Conservation (phyloP, 2,888 invertebrate genomes). For the Lycia hirtaria region DNA sequence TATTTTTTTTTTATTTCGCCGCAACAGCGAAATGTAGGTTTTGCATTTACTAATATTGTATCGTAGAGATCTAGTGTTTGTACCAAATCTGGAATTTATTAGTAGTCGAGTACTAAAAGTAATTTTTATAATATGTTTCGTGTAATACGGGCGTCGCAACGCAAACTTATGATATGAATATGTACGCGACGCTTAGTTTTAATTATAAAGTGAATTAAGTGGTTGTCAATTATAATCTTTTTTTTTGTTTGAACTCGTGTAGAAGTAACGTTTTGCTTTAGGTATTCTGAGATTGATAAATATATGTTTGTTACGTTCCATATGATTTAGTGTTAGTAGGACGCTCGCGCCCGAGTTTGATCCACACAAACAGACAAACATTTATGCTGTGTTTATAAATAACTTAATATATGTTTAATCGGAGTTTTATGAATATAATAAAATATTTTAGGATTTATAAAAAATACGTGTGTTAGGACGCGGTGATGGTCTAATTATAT, state of each 20-base stretch:
- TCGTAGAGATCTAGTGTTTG: slow-evolving; percentile 75
- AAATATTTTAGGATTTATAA: slow-evolving; percentile 56
- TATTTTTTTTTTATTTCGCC: slow-evolving; percentile 58
- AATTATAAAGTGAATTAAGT: slow-evolving; percentile 65
- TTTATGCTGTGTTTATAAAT: slow-evolving; percentile 71
- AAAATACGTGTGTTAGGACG: slow-evolving; percentile 64
- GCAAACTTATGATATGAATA: slow-evolving; percentile 39
- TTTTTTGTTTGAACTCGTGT: slow-evolving; percentile 53
- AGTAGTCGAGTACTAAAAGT: slow-evolving; percentile 47
- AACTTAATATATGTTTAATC: slow-evolving; percentile 53
- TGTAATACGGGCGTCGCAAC: slow-evolving; percentile 24
- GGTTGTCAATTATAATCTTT: slow-evolving; percentile 76
- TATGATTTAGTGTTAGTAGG: slow-evolving; percentile 62
- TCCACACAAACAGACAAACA: slow-evolving; percentile 52
- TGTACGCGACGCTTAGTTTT: slow-evolving; percentile 42
- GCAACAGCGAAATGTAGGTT: slow-evolving; percentile 66
- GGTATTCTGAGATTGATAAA: slow-evolving; percentile 61
- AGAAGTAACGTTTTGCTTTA: slow-evolving; percentile 55
- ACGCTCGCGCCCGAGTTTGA: slow-evolving; percentile 42
- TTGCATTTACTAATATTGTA: slow-evolving; percentile 85
- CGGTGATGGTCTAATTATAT: slow-evolving; percentile 75
- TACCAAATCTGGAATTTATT: slow-evolving; percentile 75
- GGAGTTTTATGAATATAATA: slow-evolving; percentile 64
- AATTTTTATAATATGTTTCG: slow-evolving; percentile 12
- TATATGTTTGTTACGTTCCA: slow-evolving; percentile 69